Evolutionary conservation across 2,888 invertebrate genomes (phyloP), one percentile per base, ranked within the genome.

Genomic region (Horisme vitalbata): DNA sequence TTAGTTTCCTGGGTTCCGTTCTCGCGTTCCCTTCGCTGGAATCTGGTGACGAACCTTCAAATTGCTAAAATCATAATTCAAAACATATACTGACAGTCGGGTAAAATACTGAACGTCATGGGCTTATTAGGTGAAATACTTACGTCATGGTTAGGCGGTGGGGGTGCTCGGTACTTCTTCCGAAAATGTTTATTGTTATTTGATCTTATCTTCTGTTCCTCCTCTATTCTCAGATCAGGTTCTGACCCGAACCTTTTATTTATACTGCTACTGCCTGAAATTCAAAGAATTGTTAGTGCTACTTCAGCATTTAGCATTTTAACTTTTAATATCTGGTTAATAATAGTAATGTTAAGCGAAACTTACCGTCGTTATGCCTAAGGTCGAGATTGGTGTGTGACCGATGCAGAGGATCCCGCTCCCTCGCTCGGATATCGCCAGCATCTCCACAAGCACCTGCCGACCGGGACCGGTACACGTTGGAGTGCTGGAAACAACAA

Each of bases 81-180:
- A 15, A 4, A 5, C 15, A 15, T 15, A 15, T 15, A 4, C 15
- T 5, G 3, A 15, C 3, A 15, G 5, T 15, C 5, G 15, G 15
- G 15, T 15, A 15, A 15, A 4, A 15, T 3, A 15, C 5, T 15
- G 15, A 4, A 15, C 5, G 5, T 15, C 15, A 15, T 15, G 15
- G 5, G 15, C 3, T 7, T 4, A 15, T 20, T 14, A 5, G 11
- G 8, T 11, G 12, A 14, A 26, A 9, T 38, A 68, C 84, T 84
- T 73, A 91, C 83, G 55, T 86, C 76, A 66, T 76, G 68, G 27
- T 63, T 70, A 46, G 84, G 90, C 41, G 94, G 94, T 47, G 93
- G 91, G 10, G 95, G 95, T 2, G 95, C 95, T 85, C 93, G 92
- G 71, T 95, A 95, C 79, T 95, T 95, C 73, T 95, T 93, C 63